Evolutionary conservation across 92 coral and sea anemone genomes (phyloP), one percentile per base, ranked within the genome.

Genomic region (Actinernus sp.): DNA sequence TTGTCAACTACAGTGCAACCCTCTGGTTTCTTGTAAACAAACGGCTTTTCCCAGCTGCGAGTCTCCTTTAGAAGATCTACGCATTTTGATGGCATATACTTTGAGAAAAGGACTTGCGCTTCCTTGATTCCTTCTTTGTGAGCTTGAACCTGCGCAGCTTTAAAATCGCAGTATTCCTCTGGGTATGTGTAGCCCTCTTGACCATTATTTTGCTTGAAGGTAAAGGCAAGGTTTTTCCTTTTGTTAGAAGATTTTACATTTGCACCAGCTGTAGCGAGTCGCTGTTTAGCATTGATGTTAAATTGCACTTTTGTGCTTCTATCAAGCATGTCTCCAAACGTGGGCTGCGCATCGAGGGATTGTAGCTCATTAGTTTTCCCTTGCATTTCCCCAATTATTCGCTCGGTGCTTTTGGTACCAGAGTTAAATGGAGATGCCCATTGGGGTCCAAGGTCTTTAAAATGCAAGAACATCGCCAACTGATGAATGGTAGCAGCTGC

Each of bases 351-450:
- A n/a, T n/a, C n/a, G n/a, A n/a, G n/a, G n/a, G n/a, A n/a, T n/a
- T n/a, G n/a, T n/a, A n/a, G n/a, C n/a, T n/a, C n/a, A n/a, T n/a
- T n/a, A n/a, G n/a, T n/a, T n/a, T n/a, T n/a, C n/a, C n/a, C n/a
- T n/a, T n/a, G n/a, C n/a, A n/a, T n/a, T 45, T 74, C 88, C 10
- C 77, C 55, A 13, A 82, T 67, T 0, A 82, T 63, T 4, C 88
- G 38, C 34, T 72, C 77, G 1, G 88, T 81, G 3, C 29, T 53
- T 5, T 73, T 82, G 0, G 77, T 82, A 1, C 88, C 78, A 3
- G 83, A 73, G 55, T 40, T 65, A 34, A 43, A 60, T 0, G 78
- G 83, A 28, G 83, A 67, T 51, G 74, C 50, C 74, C 65, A 75
- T 0, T 17, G 18, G 2, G 36, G 38, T 7, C 65, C 61, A 3